A percentile compares a stretch with the other conserved stretches of the same genome.
Evolutionary conservation across 2,888 invertebrate genomes (phyloP).

Genomic region (Torymus aiolomorphi): DNA sequence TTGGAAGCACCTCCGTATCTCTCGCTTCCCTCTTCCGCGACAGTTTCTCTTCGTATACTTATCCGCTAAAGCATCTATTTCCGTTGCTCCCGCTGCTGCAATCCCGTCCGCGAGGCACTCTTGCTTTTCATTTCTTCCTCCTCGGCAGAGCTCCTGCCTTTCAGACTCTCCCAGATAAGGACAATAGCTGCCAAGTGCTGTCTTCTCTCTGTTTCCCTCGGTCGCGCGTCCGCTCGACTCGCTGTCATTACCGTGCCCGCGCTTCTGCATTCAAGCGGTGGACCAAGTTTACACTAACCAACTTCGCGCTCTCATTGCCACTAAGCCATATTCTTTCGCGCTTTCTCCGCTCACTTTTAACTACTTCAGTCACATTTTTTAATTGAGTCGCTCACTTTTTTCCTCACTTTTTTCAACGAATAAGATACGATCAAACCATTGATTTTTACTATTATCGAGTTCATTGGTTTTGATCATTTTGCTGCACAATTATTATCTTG

Average conservation of each 20-base stretch:
- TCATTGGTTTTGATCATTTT: too few species aligned
- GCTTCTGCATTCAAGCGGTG: slow-evolving; percentile 38
- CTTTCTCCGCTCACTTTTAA: too few species aligned
- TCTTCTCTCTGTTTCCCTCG: slow-evolving; percentile 59
- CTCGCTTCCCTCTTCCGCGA: slow-evolving; percentile 11
- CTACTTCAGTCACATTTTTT: too few species aligned
- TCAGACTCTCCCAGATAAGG: slow-evolving; percentile 61
- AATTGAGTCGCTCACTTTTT: neutral
- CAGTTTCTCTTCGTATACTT: slow-evolving; percentile 42
- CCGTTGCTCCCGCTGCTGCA: slow-evolving; percentile 30
- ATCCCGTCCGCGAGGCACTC: neutral
- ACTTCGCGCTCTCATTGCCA: slow-evolving; percentile 41
- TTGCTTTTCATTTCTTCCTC: slow-evolving; percentile 45
- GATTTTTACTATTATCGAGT: too few species aligned
- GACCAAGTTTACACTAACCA: slow-evolving; percentile 42
- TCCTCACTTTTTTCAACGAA: neutral
- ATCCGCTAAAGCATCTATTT: slow-evolving; percentile 54
- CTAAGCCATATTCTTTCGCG: slow-evolving; percentile 1
- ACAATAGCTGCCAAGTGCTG: slow-evolving; percentile 66
- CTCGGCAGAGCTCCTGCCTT: slow-evolving; percentile 5
- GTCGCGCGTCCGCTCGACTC: slow-evolving; percentile 7
- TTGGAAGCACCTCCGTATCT: slow-evolving; percentile 7
- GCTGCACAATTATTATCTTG: too few species aligned
- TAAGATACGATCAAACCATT: too few species aligned
- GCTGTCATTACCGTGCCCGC: slow-evolving; percentile 32